A percentile compares a stretch with the other conserved stretches of the same genome.
phyloP scores from a whole-genome alignment of 2,888 invertebrate species.

The Dryococelus australis region DNA sequence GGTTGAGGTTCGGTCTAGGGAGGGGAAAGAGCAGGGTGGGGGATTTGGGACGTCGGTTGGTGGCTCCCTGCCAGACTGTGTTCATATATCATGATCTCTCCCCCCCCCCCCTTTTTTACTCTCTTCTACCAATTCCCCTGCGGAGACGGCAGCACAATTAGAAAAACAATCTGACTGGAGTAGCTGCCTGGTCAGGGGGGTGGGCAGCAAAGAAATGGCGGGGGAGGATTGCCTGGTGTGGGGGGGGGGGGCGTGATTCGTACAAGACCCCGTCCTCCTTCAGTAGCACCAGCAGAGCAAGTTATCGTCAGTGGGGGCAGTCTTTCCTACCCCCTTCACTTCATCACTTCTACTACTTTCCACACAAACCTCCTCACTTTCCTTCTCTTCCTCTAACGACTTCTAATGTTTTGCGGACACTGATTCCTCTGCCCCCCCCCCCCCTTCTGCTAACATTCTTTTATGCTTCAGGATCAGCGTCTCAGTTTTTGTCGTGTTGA shows the following conservation, averaged over 20 bases:
- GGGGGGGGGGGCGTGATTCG: neutral
- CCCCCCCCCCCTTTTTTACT: neutral
- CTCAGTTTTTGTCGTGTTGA: neutral
- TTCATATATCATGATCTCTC: neutral
- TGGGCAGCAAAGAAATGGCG: neutral
- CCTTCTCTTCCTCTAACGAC: neutral
- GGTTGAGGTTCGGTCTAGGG: neutral
- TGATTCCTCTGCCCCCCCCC: neutral
- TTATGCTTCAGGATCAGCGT: neutral
- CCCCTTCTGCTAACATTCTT: neutral
- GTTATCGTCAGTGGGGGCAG: neutral
- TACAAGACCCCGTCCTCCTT: neutral
- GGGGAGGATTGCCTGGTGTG: too few relatives aligned
- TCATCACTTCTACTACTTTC: too few relatives aligned
- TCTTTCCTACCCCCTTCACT: neutral
- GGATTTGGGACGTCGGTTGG: neutral
- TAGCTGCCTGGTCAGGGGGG: neutral
- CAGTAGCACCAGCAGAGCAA: neutral
- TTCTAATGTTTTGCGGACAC: neutral
- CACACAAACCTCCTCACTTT: neutral
- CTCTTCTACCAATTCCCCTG: neutral
- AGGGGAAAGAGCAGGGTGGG: too few relatives aligned
- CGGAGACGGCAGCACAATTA: neutral
- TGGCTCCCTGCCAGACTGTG: neutral
- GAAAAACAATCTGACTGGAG: conserved; percentile 16